These are phyloP conservation scores for Brachionus koreanus DNA, from an alignment of 1,140 invertebrate species.

Conservation along the genomic window DNA sequence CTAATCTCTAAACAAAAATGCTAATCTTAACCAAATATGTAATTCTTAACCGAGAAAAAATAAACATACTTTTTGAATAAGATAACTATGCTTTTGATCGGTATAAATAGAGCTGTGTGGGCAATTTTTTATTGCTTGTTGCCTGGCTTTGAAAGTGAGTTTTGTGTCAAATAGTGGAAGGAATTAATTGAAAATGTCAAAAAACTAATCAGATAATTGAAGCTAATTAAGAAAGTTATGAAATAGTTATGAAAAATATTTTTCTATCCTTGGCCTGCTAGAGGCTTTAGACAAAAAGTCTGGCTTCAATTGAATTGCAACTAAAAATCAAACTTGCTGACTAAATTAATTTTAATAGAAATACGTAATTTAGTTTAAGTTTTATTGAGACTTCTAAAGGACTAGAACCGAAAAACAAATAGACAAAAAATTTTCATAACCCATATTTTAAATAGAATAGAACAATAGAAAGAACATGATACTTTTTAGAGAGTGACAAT, in stretches of 20 bases:
- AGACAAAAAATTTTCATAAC: not conserved
- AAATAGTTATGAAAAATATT: not conserved
- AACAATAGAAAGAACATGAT: not conserved
- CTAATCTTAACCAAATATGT: constrained; percentile 6
- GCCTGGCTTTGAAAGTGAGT: not conserved
- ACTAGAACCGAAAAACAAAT: not conserved
- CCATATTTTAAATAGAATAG: not conserved
- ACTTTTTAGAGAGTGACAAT: not conserved
- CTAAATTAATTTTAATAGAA: not conserved
- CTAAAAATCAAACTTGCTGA: not conserved
- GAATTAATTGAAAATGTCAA: not conserved
- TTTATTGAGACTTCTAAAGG: not conserved
- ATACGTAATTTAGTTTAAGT: not conserved
- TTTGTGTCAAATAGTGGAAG: not conserved
- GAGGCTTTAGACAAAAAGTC: not conserved
- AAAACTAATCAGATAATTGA: no score
- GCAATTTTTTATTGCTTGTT: not conserved
- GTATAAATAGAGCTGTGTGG: not conserved
- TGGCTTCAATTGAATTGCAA: no score
- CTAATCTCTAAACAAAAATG: not conserved
- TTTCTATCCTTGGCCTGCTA: not conserved
- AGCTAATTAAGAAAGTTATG: not conserved
- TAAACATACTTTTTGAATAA: no score
- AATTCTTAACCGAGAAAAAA: no score
- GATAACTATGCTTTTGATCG: not conserved